These are phyloP conservation scores for Matsumyia berberina DNA, from an alignment of 2,888 invertebrate genomes.

Conservation along the genomic window DNA sequence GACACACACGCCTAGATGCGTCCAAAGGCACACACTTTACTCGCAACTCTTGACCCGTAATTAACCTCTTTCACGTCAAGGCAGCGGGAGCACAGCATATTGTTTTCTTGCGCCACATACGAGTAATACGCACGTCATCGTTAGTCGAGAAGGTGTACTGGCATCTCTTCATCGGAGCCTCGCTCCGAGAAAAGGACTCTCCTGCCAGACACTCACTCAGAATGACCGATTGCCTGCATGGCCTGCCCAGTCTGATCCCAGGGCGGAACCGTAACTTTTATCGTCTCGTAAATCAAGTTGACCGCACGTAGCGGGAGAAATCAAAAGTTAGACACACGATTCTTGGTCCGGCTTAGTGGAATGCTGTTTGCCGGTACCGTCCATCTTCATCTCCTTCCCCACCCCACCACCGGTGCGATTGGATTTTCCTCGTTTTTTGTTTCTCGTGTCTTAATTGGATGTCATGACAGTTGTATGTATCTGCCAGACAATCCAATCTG, in stretches of 20 bases:
- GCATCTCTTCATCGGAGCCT: not conserved
- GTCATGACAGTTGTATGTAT: slow-evolving; percentile 44
- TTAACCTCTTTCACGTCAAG: slow-evolving; percentile 29
- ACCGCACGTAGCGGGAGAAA: slow-evolving; percentile 52
- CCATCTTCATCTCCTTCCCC: slow-evolving; percentile 31
- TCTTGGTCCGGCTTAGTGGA: slow-evolving; percentile 3
- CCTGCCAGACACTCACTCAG: slow-evolving; percentile 38
- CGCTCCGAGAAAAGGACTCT: slow-evolving; percentile 14
- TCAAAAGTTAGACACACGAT: slow-evolving; percentile 27
- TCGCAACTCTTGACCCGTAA: slow-evolving; percentile 37
- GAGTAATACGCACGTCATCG: slow-evolving; percentile 8
- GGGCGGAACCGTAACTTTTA: slow-evolving; percentile 50
- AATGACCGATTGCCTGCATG: slow-evolving; percentile 44
- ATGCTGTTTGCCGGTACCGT: slow-evolving; percentile 13
- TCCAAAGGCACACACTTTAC: slow-evolving; percentile 5
- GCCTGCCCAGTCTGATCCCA: too few relatives aligned
- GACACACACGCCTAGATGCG: not conserved
- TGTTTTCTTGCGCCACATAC: slow-evolving; percentile 26
- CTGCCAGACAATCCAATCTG: slow-evolving; percentile 46
- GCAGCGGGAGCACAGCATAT: not conserved
- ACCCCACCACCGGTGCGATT: not conserved
- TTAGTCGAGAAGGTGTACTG: not conserved
- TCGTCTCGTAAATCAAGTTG: slow-evolving; percentile 61
- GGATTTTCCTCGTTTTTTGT: slow-evolving; percentile 1
- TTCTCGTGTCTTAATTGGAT: slow-evolving; percentile 40